Evolutionary conservation across 2,797 vertebrate genomes (phyloP), one percentile per base, ranked within the genome.

Genomic region (Scolopax rusticola): DNA sequence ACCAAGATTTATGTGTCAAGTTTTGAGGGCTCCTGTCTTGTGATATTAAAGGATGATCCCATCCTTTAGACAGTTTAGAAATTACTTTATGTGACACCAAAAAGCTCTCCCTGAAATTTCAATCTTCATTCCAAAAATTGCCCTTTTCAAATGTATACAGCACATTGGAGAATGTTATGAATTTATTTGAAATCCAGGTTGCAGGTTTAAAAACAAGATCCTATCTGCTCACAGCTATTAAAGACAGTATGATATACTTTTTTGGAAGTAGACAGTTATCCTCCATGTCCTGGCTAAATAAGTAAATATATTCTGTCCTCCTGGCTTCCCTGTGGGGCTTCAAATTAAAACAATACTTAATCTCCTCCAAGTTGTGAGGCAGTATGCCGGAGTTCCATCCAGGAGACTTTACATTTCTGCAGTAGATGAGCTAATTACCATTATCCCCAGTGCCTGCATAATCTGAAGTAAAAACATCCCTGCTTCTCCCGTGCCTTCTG

Each of bases 291-390:
- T 85, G 47, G 70, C 47, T 61, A 87, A 84, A 60, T 45, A 79
- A 84, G 48, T 91, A 94, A 94, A 95, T 90, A 84, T 38, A 74
- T 92, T 95, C 77, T 74, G 83, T 91, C 77, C 80, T 84, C 76
- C 67, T 90, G 77, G 50, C 80, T 91, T 90, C 80, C 67, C 74
- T 64, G 51, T 54, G 70, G 83, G 56, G 15, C 68, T 91, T 75
- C 15, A 2, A 87, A 95, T 95, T 95, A 90, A 96, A 95, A 95
- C 63, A 90, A 73, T 56, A 56, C 65, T 91, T 93, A 88, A 94
- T 93, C 80, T 91, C 59, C 45, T 76, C 85, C 84, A 93, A 84
- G 53, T 61, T 60, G 63, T 82, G 43, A 86, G 32, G 63, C 77
- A 51, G 47, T 82, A 21, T 87, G 60, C 48, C 38, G 43, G 24